Evolutionary conservation across 2,797 vertebrate species (phyloP).

Genomic region (Cetoscarus ocellatus): DNA sequence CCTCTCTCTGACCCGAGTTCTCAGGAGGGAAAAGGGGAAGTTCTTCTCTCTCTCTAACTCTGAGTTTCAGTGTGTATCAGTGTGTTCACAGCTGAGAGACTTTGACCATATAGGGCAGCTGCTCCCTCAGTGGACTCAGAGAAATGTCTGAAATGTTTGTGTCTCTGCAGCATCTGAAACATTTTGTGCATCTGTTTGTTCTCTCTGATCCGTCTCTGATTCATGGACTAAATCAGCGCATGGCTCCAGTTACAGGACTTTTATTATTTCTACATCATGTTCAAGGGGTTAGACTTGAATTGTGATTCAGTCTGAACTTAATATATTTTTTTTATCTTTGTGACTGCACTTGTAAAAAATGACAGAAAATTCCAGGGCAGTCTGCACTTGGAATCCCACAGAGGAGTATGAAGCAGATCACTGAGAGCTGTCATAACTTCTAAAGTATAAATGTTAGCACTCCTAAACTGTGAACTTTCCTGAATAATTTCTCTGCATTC

Average conservation of each 20-base stretch:
- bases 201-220: neutral
- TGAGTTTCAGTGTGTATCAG: constrained; percentile 9
- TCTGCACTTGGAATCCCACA: too few species aligned
- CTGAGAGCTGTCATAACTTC: too few species aligned
- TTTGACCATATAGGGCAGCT: constrained; percentile 83
- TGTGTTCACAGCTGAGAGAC: constrained; percentile 73
- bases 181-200: constrained; percentile 12
- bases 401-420: too few species aligned
- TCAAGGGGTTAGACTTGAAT: too few species aligned
- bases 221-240: neutral
- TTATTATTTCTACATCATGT: too few species aligned
- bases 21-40: constrained; percentile 48
- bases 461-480: too few species aligned
- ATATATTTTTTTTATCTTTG: too few species aligned
- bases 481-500: too few species aligned
- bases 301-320: too few species aligned
- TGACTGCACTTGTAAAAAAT: too few species aligned
- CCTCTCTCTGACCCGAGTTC: constrained; percentile 58
- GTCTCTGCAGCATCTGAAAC: constrained; percentile 53
- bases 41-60: constrained; percentile 20
- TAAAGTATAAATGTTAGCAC: too few species aligned
- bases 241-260: neutral
- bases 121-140: constrained; percentile 57
- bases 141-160: constrained; percentile 76
- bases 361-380: too few species aligned